phyloP scores from a whole-genome alignment of 2,888 invertebrate species.

The Cerceris ruficornis region DNA sequence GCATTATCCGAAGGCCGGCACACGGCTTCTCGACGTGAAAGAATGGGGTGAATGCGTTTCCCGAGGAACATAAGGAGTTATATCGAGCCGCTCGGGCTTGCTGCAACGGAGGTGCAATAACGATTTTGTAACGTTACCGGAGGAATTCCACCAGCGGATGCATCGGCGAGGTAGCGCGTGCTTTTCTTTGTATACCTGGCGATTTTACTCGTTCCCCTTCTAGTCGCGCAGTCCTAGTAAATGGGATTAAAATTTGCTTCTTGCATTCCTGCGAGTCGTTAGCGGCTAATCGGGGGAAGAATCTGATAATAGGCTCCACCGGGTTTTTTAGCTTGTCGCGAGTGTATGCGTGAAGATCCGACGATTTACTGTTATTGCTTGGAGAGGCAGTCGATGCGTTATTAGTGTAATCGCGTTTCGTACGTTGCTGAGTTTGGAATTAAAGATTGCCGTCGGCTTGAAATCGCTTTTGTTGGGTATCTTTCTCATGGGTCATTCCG shows the following conservation, averaged over 20 bases:
- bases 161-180: background rate
- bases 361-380: no score
- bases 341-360: no score
- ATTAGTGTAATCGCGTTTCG: no score
- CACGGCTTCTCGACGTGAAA: slow-evolving; percentile 28
- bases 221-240: background rate
- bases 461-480: no score
- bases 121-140: background rate
- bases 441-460: no score
- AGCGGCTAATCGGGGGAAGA: no score
- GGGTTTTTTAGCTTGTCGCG: no score
- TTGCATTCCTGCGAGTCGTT: no score
- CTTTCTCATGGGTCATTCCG: no score
- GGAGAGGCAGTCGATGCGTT: no score
- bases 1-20: slow-evolving; percentile 56
- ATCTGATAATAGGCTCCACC: no score
- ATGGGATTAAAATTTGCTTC: background rate
- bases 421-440: no score
- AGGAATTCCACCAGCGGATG: background rate
- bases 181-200: background rate
- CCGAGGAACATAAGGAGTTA: slow-evolving; percentile 16
- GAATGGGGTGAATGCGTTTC: slow-evolving; percentile 51
- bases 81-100: background rate
- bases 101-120: background rate
- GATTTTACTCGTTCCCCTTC: background rate